Base-by-base conservation (phyloP, 2,113 vertebrate species). In the Potamarius usumacintae region DNA sequence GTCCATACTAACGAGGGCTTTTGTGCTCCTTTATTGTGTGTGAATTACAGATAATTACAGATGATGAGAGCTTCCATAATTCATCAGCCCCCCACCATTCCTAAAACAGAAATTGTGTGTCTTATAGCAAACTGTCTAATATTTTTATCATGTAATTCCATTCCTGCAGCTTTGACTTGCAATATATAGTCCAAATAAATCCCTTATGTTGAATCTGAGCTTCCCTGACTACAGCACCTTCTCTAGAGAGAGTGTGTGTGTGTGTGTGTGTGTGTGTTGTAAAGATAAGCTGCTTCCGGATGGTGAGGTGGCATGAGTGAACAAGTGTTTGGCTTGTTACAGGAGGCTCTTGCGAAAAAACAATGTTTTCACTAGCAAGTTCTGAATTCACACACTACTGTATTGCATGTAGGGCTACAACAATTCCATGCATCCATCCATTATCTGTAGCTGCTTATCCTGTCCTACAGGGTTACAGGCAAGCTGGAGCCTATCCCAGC, bases 71-170 rank as follows among this genome's bases (percentile, higher is more conserved):
- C 52, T 34, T 77, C 50, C 9, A 34, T 83, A 82, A 78, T 82
- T 74, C 53, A 34, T 84, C 85, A 84, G 27, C 57, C 57, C 20
- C 27, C 57, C 85, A 30, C 84, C 77, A 82, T 83, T 63, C 83
- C 48, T 67, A 55, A 79, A 53, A 82, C 71, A 76, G 79, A 83
- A 85, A 85, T 87, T 85, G 85, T 65, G 30, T 55, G 82, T 82
- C 82, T 87, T 89, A 34, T 89, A 72, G 69, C 58, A 52, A 85
- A 89, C 85, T 65, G 79, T 85, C 82, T 88, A 85, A 90, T 85
- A 90, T 87, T 86, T 82, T 90, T 90, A 88, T 90, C 89, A 79
- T 89, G 83, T 85, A 85, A 87, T 87, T 89, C 82, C 90, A 87
- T 85, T 85, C 83, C 53, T 71, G 22, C 67, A 86, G 84, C 84